Evolutionary conservation across 2,113 vertebrate species (phyloP).

Genomic region (Takifugu flavidus): DNA sequence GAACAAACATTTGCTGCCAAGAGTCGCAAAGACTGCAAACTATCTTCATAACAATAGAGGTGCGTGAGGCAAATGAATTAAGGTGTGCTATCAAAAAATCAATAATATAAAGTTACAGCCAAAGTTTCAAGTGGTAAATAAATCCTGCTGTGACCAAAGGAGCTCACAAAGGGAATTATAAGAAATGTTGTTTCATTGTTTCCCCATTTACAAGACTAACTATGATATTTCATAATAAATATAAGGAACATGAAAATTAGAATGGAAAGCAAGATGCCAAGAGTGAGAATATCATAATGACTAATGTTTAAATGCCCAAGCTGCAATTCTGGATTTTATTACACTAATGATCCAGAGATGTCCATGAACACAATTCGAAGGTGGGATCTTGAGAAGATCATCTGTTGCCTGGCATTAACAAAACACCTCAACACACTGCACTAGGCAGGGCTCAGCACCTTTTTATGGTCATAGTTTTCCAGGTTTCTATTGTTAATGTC

Average conservation of each 20-base stretch:
- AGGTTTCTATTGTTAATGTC: slow-evolving; percentile 14
- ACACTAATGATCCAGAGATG: slow-evolving; percentile 41
- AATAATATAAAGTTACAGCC: not conserved
- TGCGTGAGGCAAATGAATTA: slow-evolving; percentile 7
- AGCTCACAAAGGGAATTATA: no score
- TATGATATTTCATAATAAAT: slow-evolving; percentile 29
- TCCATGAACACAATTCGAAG: slow-evolving; percentile 28
- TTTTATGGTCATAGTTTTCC: slow-evolving; percentile 11
- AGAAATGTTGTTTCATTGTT: no score
- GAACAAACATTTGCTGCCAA: no score
- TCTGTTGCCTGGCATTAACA: slow-evolving; percentile 15
- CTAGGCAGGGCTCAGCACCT: slow-evolving; percentile 7
- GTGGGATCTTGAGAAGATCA: slow-evolving; percentile 35
- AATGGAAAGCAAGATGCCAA: slow-evolving; percentile 16
- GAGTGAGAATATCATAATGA: no score
- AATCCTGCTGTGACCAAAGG: slow-evolving; percentile 8
- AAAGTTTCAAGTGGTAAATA: slow-evolving; percentile 26
- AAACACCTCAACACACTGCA: slow-evolving; percentile 21
- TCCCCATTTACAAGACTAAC: slow-evolving; percentile 35
- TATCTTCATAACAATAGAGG: no score
- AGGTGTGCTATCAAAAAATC: not conserved
- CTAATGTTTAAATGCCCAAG: not conserved
- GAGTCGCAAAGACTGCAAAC: no score
- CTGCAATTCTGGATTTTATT: slow-evolving; percentile 35
- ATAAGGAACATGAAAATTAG: slow-evolving; percentile 19